phyloP scores from a whole-genome alignment of 2,113 vertebrate species.

The Geothlypis trichas region DNA sequence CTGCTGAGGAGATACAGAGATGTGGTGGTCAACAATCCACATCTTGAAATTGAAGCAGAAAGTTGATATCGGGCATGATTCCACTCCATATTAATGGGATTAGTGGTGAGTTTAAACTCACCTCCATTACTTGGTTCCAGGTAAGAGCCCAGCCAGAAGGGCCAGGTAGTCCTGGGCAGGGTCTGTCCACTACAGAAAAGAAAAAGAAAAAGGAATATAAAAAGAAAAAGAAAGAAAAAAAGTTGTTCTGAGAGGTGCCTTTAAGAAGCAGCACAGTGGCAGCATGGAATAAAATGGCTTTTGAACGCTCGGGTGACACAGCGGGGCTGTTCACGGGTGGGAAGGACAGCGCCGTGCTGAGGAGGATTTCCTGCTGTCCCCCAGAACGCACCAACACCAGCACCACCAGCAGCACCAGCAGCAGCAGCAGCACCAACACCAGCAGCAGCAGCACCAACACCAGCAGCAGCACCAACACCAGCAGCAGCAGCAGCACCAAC shows the following conservation, averaged over 20 bases:
- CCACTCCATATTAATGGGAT: not conserved
- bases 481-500: too few species aligned
- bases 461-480: too few species aligned
- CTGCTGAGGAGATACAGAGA: not conserved
- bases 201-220: rapidly evolving
- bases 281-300: not conserved
- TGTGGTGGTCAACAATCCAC: not conserved
- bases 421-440: too few species aligned
- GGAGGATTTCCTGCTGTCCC: rapidly evolving
- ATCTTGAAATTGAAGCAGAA: not conserved
- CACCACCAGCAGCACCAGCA: too few species aligned
- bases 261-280: not conserved
- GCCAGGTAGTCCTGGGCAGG: not conserved
- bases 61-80: not conserved
- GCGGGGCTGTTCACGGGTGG: rapidly evolving
- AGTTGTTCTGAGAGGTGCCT: not conserved
- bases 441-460: too few species aligned
- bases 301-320: not conserved
- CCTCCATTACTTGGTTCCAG: not conserved
- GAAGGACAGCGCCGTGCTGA: not conserved
- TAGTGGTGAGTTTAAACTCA: not conserved
- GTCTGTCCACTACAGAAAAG: rapidly evolving
- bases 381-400: not conserved
- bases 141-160: not conserved
- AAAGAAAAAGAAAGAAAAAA: too few species aligned